Conservation (phyloP, 2,888 invertebrate species). For the Euclidia mi region DNA sequence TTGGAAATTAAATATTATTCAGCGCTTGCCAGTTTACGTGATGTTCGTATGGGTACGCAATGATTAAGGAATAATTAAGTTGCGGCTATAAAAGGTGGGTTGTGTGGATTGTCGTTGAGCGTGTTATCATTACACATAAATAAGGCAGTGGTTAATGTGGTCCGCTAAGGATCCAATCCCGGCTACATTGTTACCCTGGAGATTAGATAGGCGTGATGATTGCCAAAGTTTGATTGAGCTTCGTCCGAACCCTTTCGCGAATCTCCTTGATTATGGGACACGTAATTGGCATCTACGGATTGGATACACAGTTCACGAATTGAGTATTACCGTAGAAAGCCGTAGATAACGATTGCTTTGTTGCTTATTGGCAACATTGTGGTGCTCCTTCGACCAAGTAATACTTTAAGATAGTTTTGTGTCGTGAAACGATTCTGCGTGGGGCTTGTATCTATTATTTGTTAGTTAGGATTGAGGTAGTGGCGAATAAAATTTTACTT, state of each 20-base stretch:
- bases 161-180: slow-evolving; percentile 77
- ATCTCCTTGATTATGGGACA: slow-evolving; percentile 80
- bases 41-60: slow-evolving; percentile 49
- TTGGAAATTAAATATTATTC: slow-evolving; percentile 23
- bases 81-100: slow-evolving; percentile 42
- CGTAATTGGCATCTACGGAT: slow-evolving; percentile 70
- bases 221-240: slow-evolving; percentile 88
- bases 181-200: slow-evolving; percentile 83
- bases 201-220: slow-evolving; percentile 87
- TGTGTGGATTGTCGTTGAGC: slow-evolving; percentile 48
- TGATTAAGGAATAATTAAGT: slow-evolving; percentile 47
- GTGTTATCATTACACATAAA: slow-evolving; percentile 81
- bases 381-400: slow-evolving; percentile 45
- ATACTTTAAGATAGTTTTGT: slow-evolving; percentile 37
- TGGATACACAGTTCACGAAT: slow-evolving; percentile 59
- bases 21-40: neutral
- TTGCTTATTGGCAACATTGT: slow-evolving; percentile 45
- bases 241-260: slow-evolving; percentile 81
- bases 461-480: neutral
- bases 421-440: slow-evolving; percentile 13
- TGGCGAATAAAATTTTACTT: neutral
- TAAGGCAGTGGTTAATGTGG: slow-evolving; percentile 78
- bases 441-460: no score
- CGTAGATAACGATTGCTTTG: slow-evolving; percentile 59
- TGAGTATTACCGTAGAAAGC: slow-evolving; percentile 47